Base-by-base conservation (phyloP, 2,888 invertebrate species). In the Orgyia antiqua region DNA sequence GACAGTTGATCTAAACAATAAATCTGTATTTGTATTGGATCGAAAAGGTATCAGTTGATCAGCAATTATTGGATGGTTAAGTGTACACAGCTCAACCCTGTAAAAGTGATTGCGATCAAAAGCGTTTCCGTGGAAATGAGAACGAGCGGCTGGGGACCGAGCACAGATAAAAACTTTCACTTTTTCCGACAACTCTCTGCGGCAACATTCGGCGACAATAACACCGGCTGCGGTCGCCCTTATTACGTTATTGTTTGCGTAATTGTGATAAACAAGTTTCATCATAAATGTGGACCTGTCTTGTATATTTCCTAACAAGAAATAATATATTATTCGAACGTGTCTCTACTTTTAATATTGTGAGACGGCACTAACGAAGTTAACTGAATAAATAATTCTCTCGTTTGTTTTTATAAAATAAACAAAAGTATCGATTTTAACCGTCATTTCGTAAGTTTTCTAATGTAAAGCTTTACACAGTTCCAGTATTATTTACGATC, bases 401-500 rank as follows among this genome's bases (percentile, higher is more conserved):
- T n/a, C n/a, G n/a, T n/a, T n/a, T n/a, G n/a, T n/a, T n/a, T n/a
- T n/a, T n/a, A n/a, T n/a, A n/a, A n/a, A n/a, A n/a, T n/a, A n/a
- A n/a, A n/a, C n/a, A n/a, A n/a, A n/a, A n/a, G n/a, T n/a, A n/a
- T n/a, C n/a, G n/a, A n/a, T n/a, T n/a, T n/a, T n/a, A n/a, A n/a
- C n/a, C n/a, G n/a, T n/a, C n/a, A n/a, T n/a, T n/a, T n/a, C n/a
- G n/a, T n/a, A n/a, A n/a, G n/a, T n/a, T n/a, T n/a, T n/a, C n/a
- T n/a, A n/a, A n/a, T n/a, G n/a, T n/a, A n/a, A n/a, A n/a, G n/a
- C n/a, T n/a, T n/a, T n/a, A n/a, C n/a, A n/a, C n/a, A n/a, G n/a
- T n/a, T n/a, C n/a, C n/a, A n/a, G n/a, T 74, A 74, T 82, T 84
- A 83, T 82, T 82, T 83, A 83, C 78, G 82, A 69, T 56, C 60